Evolutionary conservation across 2,888 invertebrate genomes (phyloP).

Genomic region (Melanostoma mellinum): DNA sequence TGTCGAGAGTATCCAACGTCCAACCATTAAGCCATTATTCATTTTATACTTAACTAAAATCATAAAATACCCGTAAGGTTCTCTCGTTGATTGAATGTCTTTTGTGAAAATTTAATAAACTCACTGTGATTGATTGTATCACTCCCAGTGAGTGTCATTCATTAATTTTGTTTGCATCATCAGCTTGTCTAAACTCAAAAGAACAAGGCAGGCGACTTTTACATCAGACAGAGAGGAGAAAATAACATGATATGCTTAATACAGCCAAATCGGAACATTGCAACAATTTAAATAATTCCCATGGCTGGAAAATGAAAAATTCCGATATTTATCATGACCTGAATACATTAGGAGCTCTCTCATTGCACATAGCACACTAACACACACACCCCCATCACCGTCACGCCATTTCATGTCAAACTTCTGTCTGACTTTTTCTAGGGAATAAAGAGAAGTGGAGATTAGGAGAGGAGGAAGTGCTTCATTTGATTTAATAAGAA

Average conservation of each 20-base stretch:
- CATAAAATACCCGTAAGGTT: neutral
- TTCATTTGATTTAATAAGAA: conserved; percentile 67
- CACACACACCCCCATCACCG: neutral
- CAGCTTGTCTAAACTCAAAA: neutral
- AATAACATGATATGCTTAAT: too few species aligned
- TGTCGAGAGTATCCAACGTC: neutral
- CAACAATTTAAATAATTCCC: conserved; percentile 63
- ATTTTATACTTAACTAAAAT: too few species aligned
- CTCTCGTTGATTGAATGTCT: conserved; percentile 57
- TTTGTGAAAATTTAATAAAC: conserved; percentile 53
- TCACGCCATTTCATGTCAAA: neutral
- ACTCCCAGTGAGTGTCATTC: conserved; percentile 21
- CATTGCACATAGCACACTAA: neutral
- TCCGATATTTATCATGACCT: conserved; percentile 63
- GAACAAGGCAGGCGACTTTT: too few species aligned
- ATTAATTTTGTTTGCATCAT: conserved; percentile 26
- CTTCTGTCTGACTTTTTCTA: too few species aligned
- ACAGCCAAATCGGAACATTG: conserved; percentile 11
- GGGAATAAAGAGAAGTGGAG: neutral
- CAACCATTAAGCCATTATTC: neutral
- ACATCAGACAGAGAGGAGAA: too few species aligned
- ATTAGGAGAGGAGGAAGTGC: conserved; percentile 14
- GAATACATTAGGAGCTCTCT: conserved; percentile 44
- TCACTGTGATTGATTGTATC: conserved; percentile 59
- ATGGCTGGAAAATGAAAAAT: conserved; percentile 56